Evolutionary conservation across 2,888 invertebrate species (phyloP).

Genomic region (Plagodis dolabraria): DNA sequence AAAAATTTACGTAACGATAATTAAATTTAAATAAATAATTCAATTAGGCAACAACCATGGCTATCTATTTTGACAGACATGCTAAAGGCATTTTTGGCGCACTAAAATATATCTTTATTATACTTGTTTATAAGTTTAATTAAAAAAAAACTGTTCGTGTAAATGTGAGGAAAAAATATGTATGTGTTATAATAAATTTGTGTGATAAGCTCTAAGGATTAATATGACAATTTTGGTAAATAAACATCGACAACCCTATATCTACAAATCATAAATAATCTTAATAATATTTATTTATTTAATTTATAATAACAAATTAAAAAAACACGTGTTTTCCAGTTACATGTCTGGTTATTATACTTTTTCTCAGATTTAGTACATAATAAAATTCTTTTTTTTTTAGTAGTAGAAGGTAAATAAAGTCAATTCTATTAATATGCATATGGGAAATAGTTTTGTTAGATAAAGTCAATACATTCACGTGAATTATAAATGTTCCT

Average conservation of each 20-base stretch:
- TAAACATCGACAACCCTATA: conserved; percentile 22
- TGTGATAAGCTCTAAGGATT: conserved; percentile 21
- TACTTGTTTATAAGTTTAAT: background rate
- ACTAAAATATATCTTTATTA: conserved; percentile 17
- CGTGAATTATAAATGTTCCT: no score
- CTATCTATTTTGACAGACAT: conserved; percentile 25
- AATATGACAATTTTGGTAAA: conserved; percentile 6
- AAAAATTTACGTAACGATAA: conserved; percentile 19
- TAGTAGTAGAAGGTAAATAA: no score
- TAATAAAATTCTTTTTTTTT: no score
- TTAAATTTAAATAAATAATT: conserved; percentile 24
- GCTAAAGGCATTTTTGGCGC: conserved; percentile 39
- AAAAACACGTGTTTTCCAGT: no score
- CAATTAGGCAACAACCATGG: conserved; percentile 34
- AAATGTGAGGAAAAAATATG: conserved; percentile 13
- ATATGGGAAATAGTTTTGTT: no score
- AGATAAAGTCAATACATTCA: no score
- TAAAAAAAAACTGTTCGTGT: conserved; percentile 7
- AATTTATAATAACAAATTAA: background rate
- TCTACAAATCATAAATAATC: background rate
- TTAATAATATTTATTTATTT: background rate
- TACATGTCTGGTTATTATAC: no score
- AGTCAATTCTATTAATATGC: no score
- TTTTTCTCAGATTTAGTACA: no score
- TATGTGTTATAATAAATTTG: conserved; percentile 2